Evolutionary conservation across 2,888 invertebrate genomes (phyloP).

Genomic region (Rotaria socialis): DNA sequence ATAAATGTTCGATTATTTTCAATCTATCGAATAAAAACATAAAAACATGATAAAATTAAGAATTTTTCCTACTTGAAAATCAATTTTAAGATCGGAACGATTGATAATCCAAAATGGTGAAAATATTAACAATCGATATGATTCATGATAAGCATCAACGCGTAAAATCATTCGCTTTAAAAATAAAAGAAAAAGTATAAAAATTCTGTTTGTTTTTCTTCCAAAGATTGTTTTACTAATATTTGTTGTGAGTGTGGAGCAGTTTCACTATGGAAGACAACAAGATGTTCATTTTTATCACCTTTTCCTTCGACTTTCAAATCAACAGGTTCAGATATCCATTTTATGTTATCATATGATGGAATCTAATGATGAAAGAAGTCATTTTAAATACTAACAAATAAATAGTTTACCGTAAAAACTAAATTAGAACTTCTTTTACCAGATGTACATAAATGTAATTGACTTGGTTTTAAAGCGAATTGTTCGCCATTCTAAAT

Average conservation of each 20-base stretch:
- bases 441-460: not conserved
- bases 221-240: not conserved
- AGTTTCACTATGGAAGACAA: not conserved
- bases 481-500: not conserved
- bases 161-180: not conserved
- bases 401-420: not conserved
- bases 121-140: slow-evolving; percentile 31
- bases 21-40: not conserved
- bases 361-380: not conserved
- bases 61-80: slow-evolving; percentile 11
- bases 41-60: not conserved
- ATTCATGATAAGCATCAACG: slow-evolving; percentile 4
- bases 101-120: slow-evolving; percentile 45
- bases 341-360: not conserved
- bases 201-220: not conserved
- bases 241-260: not conserved
- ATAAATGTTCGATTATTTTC: not conserved
- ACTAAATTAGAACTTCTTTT: not conserved
- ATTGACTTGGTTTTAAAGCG: slow-evolving; percentile 13
- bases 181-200: no score
- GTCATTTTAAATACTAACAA: not conserved
- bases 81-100: slow-evolving; percentile 34
- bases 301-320: not conserved
- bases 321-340: not conserved
- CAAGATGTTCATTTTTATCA: slow-evolving; percentile 15